phyloP scores from a whole-genome alignment of 2,113 vertebrate genomes.

The Phasianus colchicus region DNA sequence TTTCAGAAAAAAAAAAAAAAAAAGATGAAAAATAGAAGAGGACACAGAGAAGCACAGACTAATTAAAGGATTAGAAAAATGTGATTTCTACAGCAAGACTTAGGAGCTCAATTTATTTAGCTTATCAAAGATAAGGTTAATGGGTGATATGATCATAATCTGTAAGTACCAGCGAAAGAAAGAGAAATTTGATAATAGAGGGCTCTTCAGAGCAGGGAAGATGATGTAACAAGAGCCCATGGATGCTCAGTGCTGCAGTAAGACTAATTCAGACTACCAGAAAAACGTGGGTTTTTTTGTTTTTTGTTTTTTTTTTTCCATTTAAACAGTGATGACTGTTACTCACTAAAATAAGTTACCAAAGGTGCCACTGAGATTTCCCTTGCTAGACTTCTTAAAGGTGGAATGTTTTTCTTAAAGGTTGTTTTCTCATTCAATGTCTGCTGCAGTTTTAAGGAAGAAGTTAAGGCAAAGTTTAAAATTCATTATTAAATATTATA shows the following conservation, averaged over 20 bases:
- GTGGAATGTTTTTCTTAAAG: neutral
- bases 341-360: neutral
- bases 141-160: neutral
- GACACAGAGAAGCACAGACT: neutral
- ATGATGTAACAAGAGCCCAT: neutral
- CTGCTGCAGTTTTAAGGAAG: neutral
- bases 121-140: conserved; percentile 42
- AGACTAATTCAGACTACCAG: neutral
- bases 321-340: neutral
- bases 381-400: neutral
- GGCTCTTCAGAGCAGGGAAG: neutral
- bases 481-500: neutral
- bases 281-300: neutral
- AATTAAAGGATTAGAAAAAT: conserved; percentile 54
- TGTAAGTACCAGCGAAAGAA: neutral
- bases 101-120: conserved; percentile 38
- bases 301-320: neutral
- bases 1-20: neutral
- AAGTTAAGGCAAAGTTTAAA: neutral
- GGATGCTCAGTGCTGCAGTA: neutral
- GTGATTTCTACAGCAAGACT: neutral
- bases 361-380: neutral
- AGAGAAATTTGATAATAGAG: neutral
- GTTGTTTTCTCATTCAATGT: neutral
- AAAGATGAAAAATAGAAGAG: neutral